Percentiles rank a stretch among this genome's conserved stretches.
Evolutionary conservation across 2,113 vertebrate genomes (phyloP).

Genomic region (Thymallus thymallus): DNA sequence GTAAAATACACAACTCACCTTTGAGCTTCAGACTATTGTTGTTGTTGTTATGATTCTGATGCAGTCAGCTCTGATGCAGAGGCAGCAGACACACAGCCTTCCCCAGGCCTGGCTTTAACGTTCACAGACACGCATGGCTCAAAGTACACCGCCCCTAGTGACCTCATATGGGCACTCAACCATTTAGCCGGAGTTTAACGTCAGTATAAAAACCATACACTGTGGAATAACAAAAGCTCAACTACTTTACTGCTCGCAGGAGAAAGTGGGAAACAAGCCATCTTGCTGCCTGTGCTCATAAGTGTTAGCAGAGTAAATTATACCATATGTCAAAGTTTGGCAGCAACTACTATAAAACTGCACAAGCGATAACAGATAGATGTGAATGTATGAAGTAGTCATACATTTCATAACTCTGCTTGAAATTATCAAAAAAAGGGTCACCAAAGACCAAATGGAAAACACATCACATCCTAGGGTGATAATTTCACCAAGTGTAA

Average conservation of each 20-base stretch:
- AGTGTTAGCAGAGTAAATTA: slow-evolving; percentile 33
- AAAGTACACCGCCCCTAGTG: slow-evolving; percentile 55
- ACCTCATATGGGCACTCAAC: slow-evolving; percentile 59
- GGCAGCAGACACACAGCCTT: slow-evolving; percentile 30
- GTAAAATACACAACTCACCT: slow-evolving; percentile 17
- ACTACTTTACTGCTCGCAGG: slow-evolving; percentile 16
- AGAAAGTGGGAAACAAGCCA: slow-evolving; percentile 23
- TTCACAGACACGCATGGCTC: slow-evolving; percentile 33
- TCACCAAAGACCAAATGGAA: background rate
- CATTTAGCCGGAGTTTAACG: slow-evolving; percentile 46
- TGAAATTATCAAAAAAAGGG: background rate
- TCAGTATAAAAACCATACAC: slow-evolving; percentile 40
- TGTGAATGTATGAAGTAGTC: background rate
- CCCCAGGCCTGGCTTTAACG: slow-evolving; percentile 46
- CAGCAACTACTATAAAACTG: slow-evolving; percentile 2
- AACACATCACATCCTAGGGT: background rate
- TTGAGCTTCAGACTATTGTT: slow-evolving; percentile 17
- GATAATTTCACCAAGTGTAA: background rate
- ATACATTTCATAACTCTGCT: background rate
- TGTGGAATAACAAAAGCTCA: slow-evolving; percentile 3
- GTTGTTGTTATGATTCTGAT: slow-evolving; percentile 3
- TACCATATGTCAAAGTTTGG: slow-evolving; percentile 41
- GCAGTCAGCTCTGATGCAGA: slow-evolving; percentile 16
- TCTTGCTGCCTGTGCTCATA: slow-evolving; percentile 19
- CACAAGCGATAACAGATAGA: slow-evolving; percentile 17